These are phyloP conservation scores for Momotus momota DNA, from an alignment of 2,797 vertebrate species.

Conservation along the genomic window DNA sequence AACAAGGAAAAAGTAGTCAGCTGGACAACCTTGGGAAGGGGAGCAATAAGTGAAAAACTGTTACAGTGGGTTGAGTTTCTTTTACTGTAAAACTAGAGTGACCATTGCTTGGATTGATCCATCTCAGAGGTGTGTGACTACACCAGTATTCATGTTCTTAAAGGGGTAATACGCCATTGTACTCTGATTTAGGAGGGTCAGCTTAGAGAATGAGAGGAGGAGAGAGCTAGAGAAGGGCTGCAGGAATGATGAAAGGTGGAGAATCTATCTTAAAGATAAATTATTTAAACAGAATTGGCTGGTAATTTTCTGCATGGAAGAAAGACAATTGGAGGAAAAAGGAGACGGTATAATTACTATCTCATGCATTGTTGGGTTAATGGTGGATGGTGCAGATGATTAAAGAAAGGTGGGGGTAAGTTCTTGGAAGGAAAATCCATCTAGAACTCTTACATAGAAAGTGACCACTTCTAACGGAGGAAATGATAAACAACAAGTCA, in stretches of 20 bases:
- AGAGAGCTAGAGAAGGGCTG: background rate
- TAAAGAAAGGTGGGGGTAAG: background rate
- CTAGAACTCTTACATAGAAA: background rate
- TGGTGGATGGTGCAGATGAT: background rate
- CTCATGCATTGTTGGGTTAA: background rate
- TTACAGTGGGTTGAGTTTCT: background rate
- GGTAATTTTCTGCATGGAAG: background rate
- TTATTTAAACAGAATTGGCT: background rate
- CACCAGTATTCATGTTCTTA: background rate
- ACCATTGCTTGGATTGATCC: background rate
- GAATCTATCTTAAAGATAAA: background rate
- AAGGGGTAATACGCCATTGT: background rate
- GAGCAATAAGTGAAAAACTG: background rate
- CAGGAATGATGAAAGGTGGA: background rate
- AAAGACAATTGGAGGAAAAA: background rate
- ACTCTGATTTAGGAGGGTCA: background rate
- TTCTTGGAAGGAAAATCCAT: background rate
- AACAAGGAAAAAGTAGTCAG: background rate
- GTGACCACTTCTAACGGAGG: background rate
- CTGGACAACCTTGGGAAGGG: background rate
- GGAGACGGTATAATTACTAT: background rate
- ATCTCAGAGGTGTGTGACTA: background rate
- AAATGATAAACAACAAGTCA: rapidly evolving
- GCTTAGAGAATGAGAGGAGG: background rate
- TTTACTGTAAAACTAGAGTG: background rate